Conservation (phyloP, 2,888 invertebrate genomes). For the Melanchra persicariae region DNA sequence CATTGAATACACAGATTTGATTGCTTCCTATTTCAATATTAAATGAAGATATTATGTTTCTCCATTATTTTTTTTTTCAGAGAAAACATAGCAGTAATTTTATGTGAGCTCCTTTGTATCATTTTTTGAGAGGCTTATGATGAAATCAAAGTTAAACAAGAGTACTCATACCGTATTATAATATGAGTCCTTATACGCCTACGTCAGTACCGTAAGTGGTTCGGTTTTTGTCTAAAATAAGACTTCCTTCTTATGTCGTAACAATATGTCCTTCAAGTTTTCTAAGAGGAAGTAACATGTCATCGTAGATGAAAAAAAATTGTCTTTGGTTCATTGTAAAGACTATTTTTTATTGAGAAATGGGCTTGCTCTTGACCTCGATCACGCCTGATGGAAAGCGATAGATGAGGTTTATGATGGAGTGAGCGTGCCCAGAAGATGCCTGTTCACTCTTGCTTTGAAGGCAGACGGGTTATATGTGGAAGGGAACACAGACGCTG, state of each 20-base stretch:
- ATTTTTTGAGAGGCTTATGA: constrained; percentile 12
- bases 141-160: constrained; percentile 25
- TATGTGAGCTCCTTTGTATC: constrained; percentile 4
- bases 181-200: background rate
- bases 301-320: background rate
- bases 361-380: too few relatives aligned
- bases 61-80: constrained; percentile 4
- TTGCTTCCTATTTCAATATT: constrained; percentile 32
- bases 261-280: constrained; percentile 17
- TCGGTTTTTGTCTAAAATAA: background rate
- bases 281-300: background rate
- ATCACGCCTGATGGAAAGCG: too few relatives aligned
- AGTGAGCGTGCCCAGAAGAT: too few relatives aligned
- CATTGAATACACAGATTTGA: constrained; percentile 17
- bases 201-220: background rate
- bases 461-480: too few relatives aligned
- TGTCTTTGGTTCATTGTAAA: background rate
- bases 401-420: too few relatives aligned
- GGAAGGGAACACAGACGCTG: too few relatives aligned
- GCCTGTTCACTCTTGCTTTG: too few relatives aligned
- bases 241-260: background rate
- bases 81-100: constrained; percentile 13
- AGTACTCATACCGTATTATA: background rate
- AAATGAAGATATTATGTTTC: constrained; percentile 25
- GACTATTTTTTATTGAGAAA: too few relatives aligned